Percentiles rank a stretch among this genome's conserved stretches.
phyloP scores from a whole-genome alignment of 1,140 invertebrate species.

The Asbolus verrucosus region DNA sequence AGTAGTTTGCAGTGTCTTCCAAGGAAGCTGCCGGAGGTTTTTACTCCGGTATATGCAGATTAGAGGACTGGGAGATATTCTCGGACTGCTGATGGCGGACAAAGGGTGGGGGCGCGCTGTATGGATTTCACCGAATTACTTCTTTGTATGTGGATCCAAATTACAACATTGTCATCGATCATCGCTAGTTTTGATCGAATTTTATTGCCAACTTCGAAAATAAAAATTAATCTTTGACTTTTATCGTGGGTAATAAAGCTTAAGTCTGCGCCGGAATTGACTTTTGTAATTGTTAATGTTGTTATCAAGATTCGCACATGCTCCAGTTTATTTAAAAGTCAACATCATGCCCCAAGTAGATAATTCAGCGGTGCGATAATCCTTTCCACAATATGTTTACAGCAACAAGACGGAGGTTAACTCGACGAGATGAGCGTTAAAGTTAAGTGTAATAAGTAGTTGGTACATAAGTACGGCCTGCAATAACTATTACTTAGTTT shows the following conservation, averaged over 20 bases:
- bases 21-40: constrained; percentile 51
- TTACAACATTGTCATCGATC: too few species aligned
- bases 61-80: constrained; percentile 48
- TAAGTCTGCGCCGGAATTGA: too few species aligned
- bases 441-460: constrained; percentile 60
- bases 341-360: constrained; percentile 26
- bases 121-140: too few species aligned
- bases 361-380: constrained; percentile 50
- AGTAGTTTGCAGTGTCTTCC: constrained; percentile 56
- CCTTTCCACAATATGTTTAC: constrained; percentile 51
- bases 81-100: too few species aligned
- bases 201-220: too few species aligned
- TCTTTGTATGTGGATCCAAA: too few species aligned
- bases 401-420: constrained; percentile 48
- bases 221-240: too few species aligned
- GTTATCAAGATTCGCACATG: constrained; percentile 34
- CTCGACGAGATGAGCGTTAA: constrained; percentile 53
- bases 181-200: too few species aligned
- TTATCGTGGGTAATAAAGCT: too few species aligned
- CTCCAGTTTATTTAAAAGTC: constrained; percentile 30
- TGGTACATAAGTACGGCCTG: constrained; percentile 51
- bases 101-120: too few species aligned
- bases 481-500: constrained; percentile 53
- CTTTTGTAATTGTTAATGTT: background rate
- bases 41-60: constrained; percentile 60